phyloP scores from a whole-genome alignment of 1,140 invertebrate species.

The Matsumurasca onukii region DNA sequence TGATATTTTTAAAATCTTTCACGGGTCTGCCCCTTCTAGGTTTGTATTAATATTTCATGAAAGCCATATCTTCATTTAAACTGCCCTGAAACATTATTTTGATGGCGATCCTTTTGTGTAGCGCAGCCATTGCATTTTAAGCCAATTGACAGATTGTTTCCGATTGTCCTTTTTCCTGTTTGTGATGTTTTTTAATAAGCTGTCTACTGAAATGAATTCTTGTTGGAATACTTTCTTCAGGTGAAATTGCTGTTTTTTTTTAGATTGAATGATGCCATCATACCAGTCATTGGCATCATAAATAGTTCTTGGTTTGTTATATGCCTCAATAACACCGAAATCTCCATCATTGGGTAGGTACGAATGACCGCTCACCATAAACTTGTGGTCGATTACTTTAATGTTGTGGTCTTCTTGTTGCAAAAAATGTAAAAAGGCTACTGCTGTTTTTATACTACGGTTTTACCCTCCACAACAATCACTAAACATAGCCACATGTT shows the following conservation, averaged over 20 bases:
- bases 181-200: constrained; percentile 31
- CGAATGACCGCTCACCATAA: constrained; percentile 43
- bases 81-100: constrained; percentile 33
- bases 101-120: constrained; percentile 30
- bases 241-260: constrained; percentile 33
- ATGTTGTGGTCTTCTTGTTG: constrained; percentile 37
- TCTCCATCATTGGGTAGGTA: constrained; percentile 40
- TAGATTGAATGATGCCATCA: constrained; percentile 9
- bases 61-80: constrained; percentile 31
- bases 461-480: constrained; percentile 39
- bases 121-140: constrained; percentile 35
- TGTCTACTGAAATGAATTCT: constrained; percentile 30
- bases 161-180: constrained; percentile 21
- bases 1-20: constrained; percentile 34
- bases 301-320: constrained; percentile 21
- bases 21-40: constrained; percentile 18
- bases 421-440: constrained; percentile 40
- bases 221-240: constrained; percentile 22
- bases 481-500: constrained; percentile 37
- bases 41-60: constrained; percentile 14
- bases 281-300: constrained; percentile 31
- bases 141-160: constrained; percentile 29
- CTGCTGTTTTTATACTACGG: constrained; percentile 41
- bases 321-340: constrained; percentile 37
- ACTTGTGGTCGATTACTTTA: constrained; percentile 42